Evolutionary conservation across 2,113 vertebrate species (phyloP).

Genomic region (Mobula hypostoma): DNA sequence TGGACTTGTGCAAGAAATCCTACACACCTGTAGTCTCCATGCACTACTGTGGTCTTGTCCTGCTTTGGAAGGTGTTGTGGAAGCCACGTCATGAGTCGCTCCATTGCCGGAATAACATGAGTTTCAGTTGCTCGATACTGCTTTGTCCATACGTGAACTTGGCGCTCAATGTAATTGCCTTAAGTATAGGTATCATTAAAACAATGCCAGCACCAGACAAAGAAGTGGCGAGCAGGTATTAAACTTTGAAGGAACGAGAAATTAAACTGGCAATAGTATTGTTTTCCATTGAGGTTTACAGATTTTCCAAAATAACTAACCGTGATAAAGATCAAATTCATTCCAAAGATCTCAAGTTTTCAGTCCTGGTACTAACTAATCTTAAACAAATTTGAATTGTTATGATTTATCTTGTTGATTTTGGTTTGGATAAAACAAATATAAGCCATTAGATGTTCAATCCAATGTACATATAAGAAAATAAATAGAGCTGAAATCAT

Average conservation of each 20-base stretch:
- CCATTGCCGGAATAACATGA: conserved; percentile 58
- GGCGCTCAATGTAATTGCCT: conserved; percentile 59
- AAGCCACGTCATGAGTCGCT: conserved; percentile 69
- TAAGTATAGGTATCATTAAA: background rate
- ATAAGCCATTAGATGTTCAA: background rate
- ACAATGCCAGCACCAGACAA: background rate
- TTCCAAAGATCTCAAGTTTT: background rate
- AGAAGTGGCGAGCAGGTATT: background rate
- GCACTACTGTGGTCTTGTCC: conserved; percentile 56
- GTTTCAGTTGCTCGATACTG: conserved; percentile 62
- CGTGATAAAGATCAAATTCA: background rate
- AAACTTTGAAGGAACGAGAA: background rate
- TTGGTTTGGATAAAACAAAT: background rate
- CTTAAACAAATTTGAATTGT: background rate
- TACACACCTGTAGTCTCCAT: conserved; percentile 70
- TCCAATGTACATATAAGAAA: background rate
- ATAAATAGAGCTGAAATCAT: background rate
- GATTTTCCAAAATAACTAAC: background rate
- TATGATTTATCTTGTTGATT: background rate
- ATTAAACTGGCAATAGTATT: background rate
- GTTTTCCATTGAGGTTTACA: background rate
- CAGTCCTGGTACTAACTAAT: background rate
- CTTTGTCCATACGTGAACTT: conserved; percentile 61
- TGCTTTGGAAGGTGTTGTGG: conserved; percentile 60
- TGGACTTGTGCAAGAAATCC: background rate